Base-by-base conservation (phyloP, 2,888 invertebrate genomes). In the Leucoptera coffeella region DNA sequence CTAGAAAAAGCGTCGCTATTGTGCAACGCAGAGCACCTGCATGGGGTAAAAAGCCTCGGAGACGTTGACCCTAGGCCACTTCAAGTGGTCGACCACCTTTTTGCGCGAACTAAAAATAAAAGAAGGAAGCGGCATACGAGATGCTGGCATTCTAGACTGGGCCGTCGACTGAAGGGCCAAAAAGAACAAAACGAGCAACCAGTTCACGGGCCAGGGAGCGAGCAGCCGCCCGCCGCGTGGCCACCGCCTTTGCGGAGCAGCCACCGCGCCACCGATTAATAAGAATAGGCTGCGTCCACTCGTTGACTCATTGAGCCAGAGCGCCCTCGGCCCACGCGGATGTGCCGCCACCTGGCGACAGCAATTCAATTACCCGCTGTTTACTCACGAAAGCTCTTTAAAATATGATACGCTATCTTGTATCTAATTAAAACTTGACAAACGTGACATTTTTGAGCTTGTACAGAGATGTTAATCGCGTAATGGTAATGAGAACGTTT, bases 61-160 rank as follows among this genome's bases (percentile, higher is more conserved):
- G 49, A 44, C 65, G 38, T 62, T 62, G 62, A 65, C 58, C 58
- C 51, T 48, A n/a, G n/a, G n/a, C n/a, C n/a, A n/a, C n/a, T n/a
- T n/a, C n/a, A n/a, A n/a, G n/a, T 55, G 51, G 53, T 49, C 55
- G 55, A 55, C 51, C 50, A 55, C 55, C 56, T 59, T 57, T 56
- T 59, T 56, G 44, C 47, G 41, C 44, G 41, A 49, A 58, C 49
- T 54, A 60, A 62, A 65, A 65, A 60, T 60, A 61, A 65, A 64
- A 51, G 50, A 56, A 53, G 48, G 46, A 54, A 53, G 49, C 50
- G 42, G 44, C 47, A 47, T 48, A 49, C 43, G 45, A 50, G 50
- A 55, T 51, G 45, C 48, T 45, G 45, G 47, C 50, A 52, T 56
- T 57, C 61, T 57, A 61, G 61, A 50, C 44, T 42, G 41, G 38